Evolutionary conservation across 2,888 invertebrate genomes (phyloP).

Genomic region (Himalopsyche tibetana): DNA sequence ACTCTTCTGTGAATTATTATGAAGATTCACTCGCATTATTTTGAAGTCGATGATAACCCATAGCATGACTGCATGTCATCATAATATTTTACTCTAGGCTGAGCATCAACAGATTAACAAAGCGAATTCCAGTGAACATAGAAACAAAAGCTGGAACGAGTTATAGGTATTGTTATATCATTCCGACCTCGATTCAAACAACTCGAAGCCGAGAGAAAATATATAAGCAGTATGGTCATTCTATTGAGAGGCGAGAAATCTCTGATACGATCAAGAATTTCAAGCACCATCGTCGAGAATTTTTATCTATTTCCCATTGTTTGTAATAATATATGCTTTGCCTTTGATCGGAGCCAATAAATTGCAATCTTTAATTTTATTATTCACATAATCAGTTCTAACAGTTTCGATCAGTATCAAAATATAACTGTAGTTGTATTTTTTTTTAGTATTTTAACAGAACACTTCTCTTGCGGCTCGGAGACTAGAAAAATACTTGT

Average conservation of each 20-base stretch:
- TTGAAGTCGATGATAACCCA: slow-evolving; percentile 36
- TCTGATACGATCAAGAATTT: slow-evolving; percentile 51
- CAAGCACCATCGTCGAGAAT: slow-evolving; percentile 41
- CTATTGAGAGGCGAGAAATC: slow-evolving; percentile 51
- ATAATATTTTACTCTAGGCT: slow-evolving; percentile 56
- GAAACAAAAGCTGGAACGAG: slow-evolving; percentile 58
- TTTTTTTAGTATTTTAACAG: too few relatives aligned
- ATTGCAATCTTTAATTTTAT: too few relatives aligned
- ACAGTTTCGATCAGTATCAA: too few relatives aligned
- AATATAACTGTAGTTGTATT: too few relatives aligned
- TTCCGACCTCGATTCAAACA: slow-evolving; percentile 45
- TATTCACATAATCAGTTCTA: too few relatives aligned
- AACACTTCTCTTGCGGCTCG: too few relatives aligned
- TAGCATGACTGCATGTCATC: slow-evolving; percentile 62
- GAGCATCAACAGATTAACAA: slow-evolving; percentile 57
- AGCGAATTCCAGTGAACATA: slow-evolving; percentile 58
- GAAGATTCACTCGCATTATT: not conserved
- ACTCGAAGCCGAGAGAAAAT: slow-evolving; percentile 21
- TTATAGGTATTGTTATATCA: slow-evolving; percentile 58
- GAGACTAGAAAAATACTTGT: too few relatives aligned
- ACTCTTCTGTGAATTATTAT: not conserved
- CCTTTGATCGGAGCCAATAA: not conserved
- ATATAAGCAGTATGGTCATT: slow-evolving; percentile 53
- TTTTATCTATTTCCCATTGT: slow-evolving; percentile 29
- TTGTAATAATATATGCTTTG: not conserved